Evolutionary conservation across 2,113 vertebrate genomes (phyloP).

Genomic region (Pseudopodoces humilis): DNA sequence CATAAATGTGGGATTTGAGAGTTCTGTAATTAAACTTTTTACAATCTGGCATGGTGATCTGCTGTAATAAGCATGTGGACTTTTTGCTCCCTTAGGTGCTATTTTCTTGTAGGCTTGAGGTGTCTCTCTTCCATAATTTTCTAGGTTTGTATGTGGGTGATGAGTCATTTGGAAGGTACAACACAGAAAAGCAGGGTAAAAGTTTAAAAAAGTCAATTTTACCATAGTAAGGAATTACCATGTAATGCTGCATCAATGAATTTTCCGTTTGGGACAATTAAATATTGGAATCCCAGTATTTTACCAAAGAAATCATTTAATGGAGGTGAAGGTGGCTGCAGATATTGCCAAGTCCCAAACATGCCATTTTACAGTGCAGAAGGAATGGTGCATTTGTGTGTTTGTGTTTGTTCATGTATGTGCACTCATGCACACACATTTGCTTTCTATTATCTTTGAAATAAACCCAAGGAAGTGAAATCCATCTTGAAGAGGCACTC

Average conservation of each 20-base stretch:
- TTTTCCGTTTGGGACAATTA: neutral
- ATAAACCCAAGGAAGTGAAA: neutral
- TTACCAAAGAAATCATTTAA: neutral
- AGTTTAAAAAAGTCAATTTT: neutral
- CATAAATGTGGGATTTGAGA: neutral
- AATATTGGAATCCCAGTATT: neutral
- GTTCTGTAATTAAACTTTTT: neutral
- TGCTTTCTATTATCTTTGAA: neutral
- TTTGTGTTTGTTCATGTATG: accelerated
- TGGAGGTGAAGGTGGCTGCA: neutral
- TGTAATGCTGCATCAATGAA: neutral
- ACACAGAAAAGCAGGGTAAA: neutral
- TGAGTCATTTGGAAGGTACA: neutral
- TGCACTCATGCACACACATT: accelerated
- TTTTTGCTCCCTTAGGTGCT: neutral
- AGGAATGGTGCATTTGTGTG: neutral
- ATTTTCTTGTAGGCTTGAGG: neutral
- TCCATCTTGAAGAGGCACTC: neutral
- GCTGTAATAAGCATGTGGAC: neutral
- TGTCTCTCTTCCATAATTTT: neutral
- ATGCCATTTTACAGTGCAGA: neutral
- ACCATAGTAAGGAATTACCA: neutral
- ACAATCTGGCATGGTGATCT: neutral
- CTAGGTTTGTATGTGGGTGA: neutral
- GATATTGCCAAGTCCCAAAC: neutral